Percentiles rank a stretch among this genome's conserved stretches.
phyloP scores from a whole-genome alignment of 2,888 invertebrate genomes.

The Dasypogon diadema region DNA sequence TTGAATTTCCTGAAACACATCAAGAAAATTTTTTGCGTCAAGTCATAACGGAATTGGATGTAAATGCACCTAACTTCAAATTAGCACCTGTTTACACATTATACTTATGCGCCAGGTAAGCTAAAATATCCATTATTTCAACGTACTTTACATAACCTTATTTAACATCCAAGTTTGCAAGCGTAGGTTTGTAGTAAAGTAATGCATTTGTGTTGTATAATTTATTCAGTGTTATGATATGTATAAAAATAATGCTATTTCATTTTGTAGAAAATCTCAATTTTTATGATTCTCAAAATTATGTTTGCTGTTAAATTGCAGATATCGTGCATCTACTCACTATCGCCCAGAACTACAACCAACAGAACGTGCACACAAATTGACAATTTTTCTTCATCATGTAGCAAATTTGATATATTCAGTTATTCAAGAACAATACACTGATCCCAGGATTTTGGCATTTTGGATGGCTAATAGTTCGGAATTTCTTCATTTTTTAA shows the following conservation, averaged over 20 bases:
- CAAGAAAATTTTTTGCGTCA: conserved; percentile 93
- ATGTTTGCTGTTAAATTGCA: conserved; percentile 61
- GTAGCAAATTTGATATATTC: conserved; percentile 89
- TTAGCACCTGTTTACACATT: conserved; percentile 97
- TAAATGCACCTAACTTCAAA: conserved; percentile 91
- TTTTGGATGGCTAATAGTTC: conserved; percentile 99
- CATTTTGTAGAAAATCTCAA: no score
- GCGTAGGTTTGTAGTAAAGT: no score
- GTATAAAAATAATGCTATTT: no score
- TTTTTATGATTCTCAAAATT: no score
- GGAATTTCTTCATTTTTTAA: conserved; percentile 94
- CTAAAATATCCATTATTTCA: no score
- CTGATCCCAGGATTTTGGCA: conserved; percentile 87
- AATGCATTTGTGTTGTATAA: no score
- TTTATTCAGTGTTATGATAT: no score
- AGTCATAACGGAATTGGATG: conserved; percentile 89
- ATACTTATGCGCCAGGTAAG: conserved; percentile 88
- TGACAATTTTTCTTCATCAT: conserved; percentile 90
- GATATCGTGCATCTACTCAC: conserved; percentile 93
- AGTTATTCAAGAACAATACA: conserved; percentile 87
- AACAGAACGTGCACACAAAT: conserved; percentile 89
- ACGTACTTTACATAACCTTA: no score
- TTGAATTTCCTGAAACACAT: conserved; percentile 95
- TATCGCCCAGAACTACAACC: conserved; percentile 93
- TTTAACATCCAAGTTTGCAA: no score